These are phyloP conservation scores for Physeter macrocephalus DNA, from an alignment of 2,113 vertebrate species.

Conservation along the genomic window DNA sequence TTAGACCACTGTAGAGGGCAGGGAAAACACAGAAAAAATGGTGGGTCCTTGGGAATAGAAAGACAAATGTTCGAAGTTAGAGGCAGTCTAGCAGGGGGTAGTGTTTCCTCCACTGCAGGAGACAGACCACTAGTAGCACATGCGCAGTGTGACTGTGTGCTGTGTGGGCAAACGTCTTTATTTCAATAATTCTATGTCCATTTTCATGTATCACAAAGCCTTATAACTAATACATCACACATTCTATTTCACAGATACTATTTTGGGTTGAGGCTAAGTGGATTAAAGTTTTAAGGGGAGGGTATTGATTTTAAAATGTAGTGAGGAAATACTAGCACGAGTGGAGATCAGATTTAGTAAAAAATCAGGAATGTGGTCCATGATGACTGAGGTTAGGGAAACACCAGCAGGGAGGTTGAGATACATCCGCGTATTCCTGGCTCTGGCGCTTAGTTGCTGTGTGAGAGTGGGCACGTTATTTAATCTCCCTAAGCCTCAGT, in stretches of 20 bases:
- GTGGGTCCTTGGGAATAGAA: not conserved
- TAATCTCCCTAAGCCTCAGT: not conserved
- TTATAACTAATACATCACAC: not conserved
- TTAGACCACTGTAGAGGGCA: too few relatives aligned
- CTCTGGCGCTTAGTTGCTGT: not conserved
- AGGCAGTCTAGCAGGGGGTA: fast-evolving
- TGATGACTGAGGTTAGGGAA: not conserved
- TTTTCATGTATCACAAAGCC: not conserved
- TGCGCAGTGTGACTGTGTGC: not conserved
- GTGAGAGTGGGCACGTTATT: not conserved
- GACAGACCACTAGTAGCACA: too few relatives aligned
- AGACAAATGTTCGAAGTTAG: not conserved
- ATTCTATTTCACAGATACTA: not conserved
- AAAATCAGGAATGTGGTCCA: not conserved
- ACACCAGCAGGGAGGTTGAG: not conserved
- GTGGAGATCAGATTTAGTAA: not conserved
- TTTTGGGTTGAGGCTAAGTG: not conserved
- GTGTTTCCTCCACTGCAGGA: not conserved
- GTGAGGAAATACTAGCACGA: not conserved
- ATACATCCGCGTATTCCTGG: not conserved
- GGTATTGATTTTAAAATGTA: not conserved
- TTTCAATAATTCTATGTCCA: not conserved
- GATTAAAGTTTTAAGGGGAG: not conserved
- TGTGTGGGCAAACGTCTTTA: not conserved
- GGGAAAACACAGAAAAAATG: not conserved